Base-by-base conservation (phyloP, 2,797 vertebrate genomes). In the Petrocephalus sullivani region DNA sequence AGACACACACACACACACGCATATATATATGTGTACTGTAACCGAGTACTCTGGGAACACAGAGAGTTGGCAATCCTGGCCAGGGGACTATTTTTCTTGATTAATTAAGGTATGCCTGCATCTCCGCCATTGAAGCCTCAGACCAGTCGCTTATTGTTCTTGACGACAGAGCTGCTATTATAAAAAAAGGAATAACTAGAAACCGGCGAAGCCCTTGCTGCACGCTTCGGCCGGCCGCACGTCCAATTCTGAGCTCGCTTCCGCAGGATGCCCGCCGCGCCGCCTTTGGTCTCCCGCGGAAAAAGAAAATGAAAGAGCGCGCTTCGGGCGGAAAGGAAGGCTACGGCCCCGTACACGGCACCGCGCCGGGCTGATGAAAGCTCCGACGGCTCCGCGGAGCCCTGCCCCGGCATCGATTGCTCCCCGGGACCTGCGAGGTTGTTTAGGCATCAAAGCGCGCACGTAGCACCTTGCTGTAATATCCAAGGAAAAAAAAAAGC, bases 281-380 rank as follows among this genome's bases (percentile, higher is more conserved):
- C 28, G 3, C 82, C 82, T 84, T 84, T 84, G n/a, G 82, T 53
- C 53, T 84, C 82, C 82, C 9, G 82, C 82, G 53, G 82, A 84
- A 53, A 56, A 54, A 54, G 12, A 56, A 56, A 84, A 84, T 84
- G 82, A 84, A 54, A 56, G 82, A 2, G 49, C 53, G 46, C 12
- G 82, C 82, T 84, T 56, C 81, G 21, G 82, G 82, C 51, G 82
- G 53, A 84, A 54, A 84, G 46, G 53, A 9, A 5, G 46, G 82
- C 3, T 33, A 23, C 23, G 82, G 46, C 51, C 54, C 9, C 75
- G 19, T 16, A 54, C 23, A 54, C 54, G 85, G 12, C 16, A 41
- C 19, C 12, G 56, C 7, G 85, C 10, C 37, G 19, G 14, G 41
- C 16, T 61, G 37, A 60, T 84, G 82, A 84, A 53, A 84, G 85